These are phyloP conservation scores for Hydractinia echinata DNA, from an alignment of 30 jellyfish, hydroid and myxozoan genomes.

Conservation along the genomic window DNA sequence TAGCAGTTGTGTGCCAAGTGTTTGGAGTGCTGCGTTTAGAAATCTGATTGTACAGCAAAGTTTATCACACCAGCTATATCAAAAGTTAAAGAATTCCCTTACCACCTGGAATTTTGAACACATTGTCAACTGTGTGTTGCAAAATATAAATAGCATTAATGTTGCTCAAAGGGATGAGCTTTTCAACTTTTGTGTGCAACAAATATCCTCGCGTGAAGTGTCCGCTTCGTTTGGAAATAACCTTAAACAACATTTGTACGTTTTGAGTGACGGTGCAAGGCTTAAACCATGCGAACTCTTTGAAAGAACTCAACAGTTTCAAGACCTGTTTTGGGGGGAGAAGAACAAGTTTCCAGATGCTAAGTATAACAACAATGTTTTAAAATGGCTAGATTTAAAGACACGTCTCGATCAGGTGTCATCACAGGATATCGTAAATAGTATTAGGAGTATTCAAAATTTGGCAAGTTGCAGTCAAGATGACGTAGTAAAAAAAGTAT, in stretches of 20 bases:
- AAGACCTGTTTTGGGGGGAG: conserved; percentile 28
- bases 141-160: not conserved
- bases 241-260: conserved; percentile 3
- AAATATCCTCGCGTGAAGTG: not conserved
- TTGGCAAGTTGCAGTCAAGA: not conserved
- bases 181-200: conserved; percentile 17
- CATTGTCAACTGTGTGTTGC: not conserved
- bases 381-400: conserved; percentile 44
- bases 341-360: conserved; percentile 41
- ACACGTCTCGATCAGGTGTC: conserved; percentile 16
- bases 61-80: too few relatives aligned
- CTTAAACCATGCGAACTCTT: conserved; percentile 30
- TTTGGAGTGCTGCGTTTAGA: too few relatives aligned
- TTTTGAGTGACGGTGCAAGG: conserved; percentile 27
- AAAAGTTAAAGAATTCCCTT: not conserved
- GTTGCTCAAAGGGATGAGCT: not conserved
- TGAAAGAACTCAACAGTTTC: conserved; percentile 19
- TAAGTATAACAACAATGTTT: not conserved
- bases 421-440: conserved; percentile 18
- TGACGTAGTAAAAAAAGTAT: not conserved
- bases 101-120: not conserved
- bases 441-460: not conserved
- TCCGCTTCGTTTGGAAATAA: not conserved
- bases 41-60: too few relatives aligned
- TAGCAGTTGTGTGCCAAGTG: too few relatives aligned